phyloP scores from a whole-genome alignment of 2,797 vertebrate genomes.

The Crenuchus spilurus region DNA sequence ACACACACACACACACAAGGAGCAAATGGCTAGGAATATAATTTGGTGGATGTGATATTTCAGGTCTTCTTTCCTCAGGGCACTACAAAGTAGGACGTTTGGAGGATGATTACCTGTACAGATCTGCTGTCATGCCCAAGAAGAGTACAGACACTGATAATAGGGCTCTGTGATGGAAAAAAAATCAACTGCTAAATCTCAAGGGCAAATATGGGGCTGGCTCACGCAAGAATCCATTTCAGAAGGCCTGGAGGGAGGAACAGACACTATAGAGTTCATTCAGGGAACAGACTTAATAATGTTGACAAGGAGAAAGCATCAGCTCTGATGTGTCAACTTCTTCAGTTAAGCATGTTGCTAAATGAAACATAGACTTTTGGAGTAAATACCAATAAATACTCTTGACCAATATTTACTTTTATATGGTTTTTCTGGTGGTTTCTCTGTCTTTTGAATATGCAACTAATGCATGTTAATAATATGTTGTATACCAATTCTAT shows the following conservation, averaged over 20 bases:
- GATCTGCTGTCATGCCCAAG: not conserved
- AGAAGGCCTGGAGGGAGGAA: constrained; percentile 32
- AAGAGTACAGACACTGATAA: too few relatives aligned
- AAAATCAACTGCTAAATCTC: too few relatives aligned
- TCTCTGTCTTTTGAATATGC: not conserved
- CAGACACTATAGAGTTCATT: constrained; percentile 25
- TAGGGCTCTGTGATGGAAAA: too few relatives aligned
- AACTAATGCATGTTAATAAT: too few relatives aligned
- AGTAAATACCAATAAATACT: not conserved
- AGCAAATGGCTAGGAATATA: not conserved
- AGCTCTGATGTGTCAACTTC: not conserved
- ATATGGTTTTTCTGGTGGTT: not conserved
- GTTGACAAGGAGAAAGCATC: not conserved
- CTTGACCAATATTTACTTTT: not conserved
- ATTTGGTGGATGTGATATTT: not conserved
- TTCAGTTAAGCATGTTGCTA: not conserved
- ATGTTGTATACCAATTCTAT: too few relatives aligned
- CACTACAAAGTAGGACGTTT: not conserved
- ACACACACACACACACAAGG: too few relatives aligned
- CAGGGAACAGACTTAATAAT: constrained; percentile 24
- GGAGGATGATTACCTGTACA: not conserved
- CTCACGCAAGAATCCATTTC: constrained; percentile 36
- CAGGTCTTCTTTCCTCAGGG: not conserved
- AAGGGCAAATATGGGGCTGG: not conserved
- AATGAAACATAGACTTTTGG: not conserved